Evolutionary conservation across 2,888 invertebrate species (phyloP).

Genomic region (Watsonalla cultraria): DNA sequence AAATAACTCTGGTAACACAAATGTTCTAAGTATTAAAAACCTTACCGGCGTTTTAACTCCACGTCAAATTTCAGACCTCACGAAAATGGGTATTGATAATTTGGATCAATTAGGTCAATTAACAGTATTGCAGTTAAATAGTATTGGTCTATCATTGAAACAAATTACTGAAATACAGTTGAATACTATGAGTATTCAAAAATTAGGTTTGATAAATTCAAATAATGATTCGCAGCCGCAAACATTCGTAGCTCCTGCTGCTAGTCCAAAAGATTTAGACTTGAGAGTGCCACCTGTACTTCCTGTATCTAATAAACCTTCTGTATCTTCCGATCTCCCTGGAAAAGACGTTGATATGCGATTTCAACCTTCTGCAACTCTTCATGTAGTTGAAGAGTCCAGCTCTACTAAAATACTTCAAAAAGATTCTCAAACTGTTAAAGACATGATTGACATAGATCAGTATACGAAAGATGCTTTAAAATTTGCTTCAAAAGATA

Average conservation of each 20-base stretch:
- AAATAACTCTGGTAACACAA: conserved; percentile 39
- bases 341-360: conserved; percentile 75
- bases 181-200: conserved; percentile 79
- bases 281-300: conserved; percentile 63
- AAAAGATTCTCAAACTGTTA: conserved; percentile 43
- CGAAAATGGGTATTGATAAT: conserved; percentile 79
- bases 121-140: conserved; percentile 79
- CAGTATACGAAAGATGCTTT: conserved; percentile 76
- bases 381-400: conserved; percentile 34
- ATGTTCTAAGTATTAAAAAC: conserved; percentile 78
- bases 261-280: conserved; percentile 63
- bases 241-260: conserved; percentile 34
- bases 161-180: conserved; percentile 81
- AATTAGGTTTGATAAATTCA: conserved; percentile 67
- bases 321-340: conserved; percentile 49
- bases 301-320: conserved; percentile 37
- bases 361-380: conserved; percentile 48
- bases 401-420: conserved; percentile 23
- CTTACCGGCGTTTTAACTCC: conserved; percentile 76
- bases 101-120: conserved; percentile 80
- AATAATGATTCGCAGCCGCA: conserved; percentile 44
- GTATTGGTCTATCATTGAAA: conserved; percentile 78
- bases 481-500: conserved; percentile 70
- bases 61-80: conserved; percentile 79
- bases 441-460: conserved; percentile 73